Conservation (phyloP, 2,797 vertebrate species). For the Peromyscus attwateri region DNA sequence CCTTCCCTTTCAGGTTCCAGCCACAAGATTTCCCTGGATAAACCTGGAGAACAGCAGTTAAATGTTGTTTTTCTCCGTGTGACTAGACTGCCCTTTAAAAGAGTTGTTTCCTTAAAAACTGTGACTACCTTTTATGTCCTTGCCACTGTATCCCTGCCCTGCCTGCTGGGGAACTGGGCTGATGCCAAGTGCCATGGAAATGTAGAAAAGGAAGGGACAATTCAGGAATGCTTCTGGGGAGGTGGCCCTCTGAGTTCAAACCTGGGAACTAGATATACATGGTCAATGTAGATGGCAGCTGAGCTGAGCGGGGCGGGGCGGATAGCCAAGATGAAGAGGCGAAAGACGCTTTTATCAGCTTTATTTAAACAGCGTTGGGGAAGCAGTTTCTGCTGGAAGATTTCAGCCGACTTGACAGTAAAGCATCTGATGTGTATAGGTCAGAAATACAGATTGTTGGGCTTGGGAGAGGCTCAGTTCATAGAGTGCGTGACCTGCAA, state of each 20-base stretch:
- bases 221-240: slow-evolving; percentile 18
- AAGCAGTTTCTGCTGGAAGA: slow-evolving; percentile 5
- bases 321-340: neutral
- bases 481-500: neutral
- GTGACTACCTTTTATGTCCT: slow-evolving; percentile 34
- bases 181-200: neutral
- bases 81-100: neutral
- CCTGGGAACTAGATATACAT: neutral
- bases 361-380: neutral
- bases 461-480: neutral
- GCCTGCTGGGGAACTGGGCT: neutral
- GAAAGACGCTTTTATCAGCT: neutral
- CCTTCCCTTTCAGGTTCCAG: neutral
- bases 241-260: neutral
- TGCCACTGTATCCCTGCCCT: neutral
- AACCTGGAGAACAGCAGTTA: neutral
- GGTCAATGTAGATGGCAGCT: neutral
- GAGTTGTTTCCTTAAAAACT: slow-evolving; percentile 34
- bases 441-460: neutral
- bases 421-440: neutral
- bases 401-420: neutral
- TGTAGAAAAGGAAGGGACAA: neutral
- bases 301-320: neutral
- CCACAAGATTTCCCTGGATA: neutral
- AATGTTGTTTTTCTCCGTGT: neutral